Conservation (phyloP, 2,888 invertebrate species). For the Aradus depressus region DNA sequence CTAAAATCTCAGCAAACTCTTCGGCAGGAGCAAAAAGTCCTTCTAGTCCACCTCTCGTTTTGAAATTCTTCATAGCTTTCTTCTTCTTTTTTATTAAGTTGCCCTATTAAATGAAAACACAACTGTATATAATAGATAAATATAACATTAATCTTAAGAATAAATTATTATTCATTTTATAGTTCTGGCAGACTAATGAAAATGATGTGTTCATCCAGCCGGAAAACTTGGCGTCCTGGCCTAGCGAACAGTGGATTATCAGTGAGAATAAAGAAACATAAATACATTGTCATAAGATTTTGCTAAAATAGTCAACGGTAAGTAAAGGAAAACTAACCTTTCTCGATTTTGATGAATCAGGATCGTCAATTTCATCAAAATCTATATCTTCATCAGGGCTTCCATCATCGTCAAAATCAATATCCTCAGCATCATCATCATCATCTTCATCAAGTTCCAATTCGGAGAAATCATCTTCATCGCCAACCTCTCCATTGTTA, state of each 20-base stretch:
- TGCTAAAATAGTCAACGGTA: too few relatives aligned
- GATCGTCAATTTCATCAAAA: constrained; percentile 30
- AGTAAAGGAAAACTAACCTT: too few relatives aligned
- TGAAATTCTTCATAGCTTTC: constrained; percentile 15
- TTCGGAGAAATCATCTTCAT: constrained; percentile 41
- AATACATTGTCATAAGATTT: too few relatives aligned
- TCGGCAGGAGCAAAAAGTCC: constrained; percentile 71
- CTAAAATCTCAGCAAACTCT: constrained; percentile 77
- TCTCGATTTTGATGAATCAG: too few relatives aligned
- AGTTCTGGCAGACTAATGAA: too few relatives aligned
- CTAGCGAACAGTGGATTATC: too few relatives aligned
- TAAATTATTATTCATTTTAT: too few relatives aligned
- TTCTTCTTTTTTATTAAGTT: constrained; percentile 12
- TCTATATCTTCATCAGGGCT: constrained; percentile 36
- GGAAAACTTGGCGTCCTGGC: too few relatives aligned
- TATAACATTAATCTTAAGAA: too few relatives aligned
- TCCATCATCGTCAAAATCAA: constrained; percentile 35
- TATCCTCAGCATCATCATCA: constrained; percentile 35
- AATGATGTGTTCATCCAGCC: too few relatives aligned
- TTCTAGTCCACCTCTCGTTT: constrained; percentile 29
- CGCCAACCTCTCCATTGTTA: constrained; percentile 31
- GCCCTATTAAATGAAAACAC: background rate
- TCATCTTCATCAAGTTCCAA: constrained; percentile 36
- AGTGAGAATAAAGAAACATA: too few relatives aligned
- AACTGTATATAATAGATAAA: too few relatives aligned